Evolutionary conservation across 2,113 vertebrate genomes (phyloP).

Genomic region (Tetrax tetrax): DNA sequence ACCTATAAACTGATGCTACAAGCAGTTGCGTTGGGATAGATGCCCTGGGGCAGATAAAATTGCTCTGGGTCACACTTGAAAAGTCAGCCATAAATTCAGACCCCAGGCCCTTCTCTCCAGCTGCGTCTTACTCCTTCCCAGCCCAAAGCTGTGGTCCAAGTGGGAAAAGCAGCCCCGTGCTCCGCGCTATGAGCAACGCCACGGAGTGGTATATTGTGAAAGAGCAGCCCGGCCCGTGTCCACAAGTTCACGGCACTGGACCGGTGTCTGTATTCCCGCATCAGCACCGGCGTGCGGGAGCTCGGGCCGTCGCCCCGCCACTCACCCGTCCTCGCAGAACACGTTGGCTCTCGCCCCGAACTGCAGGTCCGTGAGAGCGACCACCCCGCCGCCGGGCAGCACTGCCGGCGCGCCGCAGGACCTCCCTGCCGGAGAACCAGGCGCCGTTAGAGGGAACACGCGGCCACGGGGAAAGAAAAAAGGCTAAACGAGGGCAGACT

Average conservation of each 20-base stretch:
- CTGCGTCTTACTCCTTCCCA: neutral
- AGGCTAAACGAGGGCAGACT: accelerated
- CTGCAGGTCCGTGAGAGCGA: neutral
- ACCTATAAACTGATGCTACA: accelerated
- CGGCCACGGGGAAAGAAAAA: accelerated
- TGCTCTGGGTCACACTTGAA: neutral
- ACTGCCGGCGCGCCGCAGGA: constrained; percentile 41
- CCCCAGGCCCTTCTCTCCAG: neutral
- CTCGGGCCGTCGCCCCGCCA: neutral
- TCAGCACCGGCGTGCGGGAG: accelerated
- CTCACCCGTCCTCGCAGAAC: constrained; percentile 70
- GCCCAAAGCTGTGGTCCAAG: neutral
- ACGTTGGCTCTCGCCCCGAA: constrained; percentile 50
- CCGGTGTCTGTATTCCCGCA: neutral
- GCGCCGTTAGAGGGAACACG: neutral
- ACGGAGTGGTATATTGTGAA: accelerated
- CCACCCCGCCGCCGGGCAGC: neutral
- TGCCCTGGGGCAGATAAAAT: neutral
- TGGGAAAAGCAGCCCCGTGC: neutral
- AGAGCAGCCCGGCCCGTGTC: neutral
- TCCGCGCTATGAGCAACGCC: accelerated
- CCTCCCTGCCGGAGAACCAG: constrained; percentile 37
- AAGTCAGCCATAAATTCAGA: neutral
- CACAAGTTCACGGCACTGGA: accelerated
- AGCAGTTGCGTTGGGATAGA: accelerated